Evolutionary conservation across 2,113 vertebrate species (phyloP).

Genomic region (Penelope pileata): DNA sequence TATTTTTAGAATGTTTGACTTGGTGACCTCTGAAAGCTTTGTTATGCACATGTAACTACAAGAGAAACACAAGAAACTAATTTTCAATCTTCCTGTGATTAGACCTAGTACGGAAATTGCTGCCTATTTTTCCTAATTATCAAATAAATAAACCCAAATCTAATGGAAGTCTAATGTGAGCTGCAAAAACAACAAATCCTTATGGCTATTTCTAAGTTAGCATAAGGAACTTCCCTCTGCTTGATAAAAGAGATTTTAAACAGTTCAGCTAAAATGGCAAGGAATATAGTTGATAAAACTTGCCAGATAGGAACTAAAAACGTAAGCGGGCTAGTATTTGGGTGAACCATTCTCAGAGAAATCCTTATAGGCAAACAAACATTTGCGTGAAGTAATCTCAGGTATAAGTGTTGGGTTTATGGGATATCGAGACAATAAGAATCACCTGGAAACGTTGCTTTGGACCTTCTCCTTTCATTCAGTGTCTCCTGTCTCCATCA

Average conservation of each 20-base stretch:
- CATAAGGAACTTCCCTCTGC: neutral
- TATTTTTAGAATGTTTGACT: neutral
- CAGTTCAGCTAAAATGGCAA: neutral
- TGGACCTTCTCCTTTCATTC: neutral
- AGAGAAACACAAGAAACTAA: neutral
- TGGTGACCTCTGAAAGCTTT: neutral
- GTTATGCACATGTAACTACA: neutral
- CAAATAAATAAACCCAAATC: neutral
- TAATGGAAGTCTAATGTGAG: neutral
- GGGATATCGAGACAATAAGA: neutral
- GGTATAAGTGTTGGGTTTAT: neutral
- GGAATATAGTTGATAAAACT: neutral
- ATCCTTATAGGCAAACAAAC: neutral
- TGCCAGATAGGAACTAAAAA: neutral
- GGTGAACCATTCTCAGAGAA: neutral
- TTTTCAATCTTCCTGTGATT: neutral
- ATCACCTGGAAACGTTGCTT: neutral
- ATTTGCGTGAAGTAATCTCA: neutral
- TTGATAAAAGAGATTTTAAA: neutral
- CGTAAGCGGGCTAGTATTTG: rapidly evolving
- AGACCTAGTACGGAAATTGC: neutral
- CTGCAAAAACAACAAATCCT: neutral
- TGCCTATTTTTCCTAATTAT: neutral
- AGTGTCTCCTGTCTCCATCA: neutral
- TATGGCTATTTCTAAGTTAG: neutral